Conservation (phyloP, 2,113 vertebrate genomes). For the Calonectris borealis region DNA sequence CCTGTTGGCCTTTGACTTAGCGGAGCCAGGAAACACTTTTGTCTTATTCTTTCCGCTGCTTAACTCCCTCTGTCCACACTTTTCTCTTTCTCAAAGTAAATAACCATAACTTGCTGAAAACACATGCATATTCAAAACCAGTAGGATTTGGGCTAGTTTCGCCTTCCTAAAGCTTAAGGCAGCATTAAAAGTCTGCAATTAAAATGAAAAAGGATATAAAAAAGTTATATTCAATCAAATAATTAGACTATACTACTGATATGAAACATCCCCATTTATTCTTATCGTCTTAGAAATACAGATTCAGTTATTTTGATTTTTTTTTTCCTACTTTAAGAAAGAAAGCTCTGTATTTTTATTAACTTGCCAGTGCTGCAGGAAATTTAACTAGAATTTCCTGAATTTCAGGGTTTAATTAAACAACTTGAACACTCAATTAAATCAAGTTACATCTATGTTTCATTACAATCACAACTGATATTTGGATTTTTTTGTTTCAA, state of each 20-base stretch:
- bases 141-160: background rate
- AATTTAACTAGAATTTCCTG: background rate
- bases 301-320: background rate
- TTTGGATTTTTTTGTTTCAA: background rate
- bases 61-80: background rate
- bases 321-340: background rate
- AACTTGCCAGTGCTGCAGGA: background rate
- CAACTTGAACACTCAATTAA: background rate
- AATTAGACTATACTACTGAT: background rate
- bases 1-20: slow-evolving; percentile 51
- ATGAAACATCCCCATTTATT: background rate
- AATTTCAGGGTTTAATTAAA: background rate
- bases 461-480: background rate
- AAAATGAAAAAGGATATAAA: background rate
- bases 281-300: background rate
- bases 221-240: background rate
- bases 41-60: background rate
- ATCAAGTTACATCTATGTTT: background rate
- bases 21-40: background rate
- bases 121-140: background rate
- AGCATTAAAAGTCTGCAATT: background rate
- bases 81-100: background rate
- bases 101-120: background rate
- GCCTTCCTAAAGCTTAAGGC: background rate
- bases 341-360: background rate